Evolutionary conservation across 2,113 vertebrate species (phyloP).

Genomic region (Cariama cristata): DNA sequence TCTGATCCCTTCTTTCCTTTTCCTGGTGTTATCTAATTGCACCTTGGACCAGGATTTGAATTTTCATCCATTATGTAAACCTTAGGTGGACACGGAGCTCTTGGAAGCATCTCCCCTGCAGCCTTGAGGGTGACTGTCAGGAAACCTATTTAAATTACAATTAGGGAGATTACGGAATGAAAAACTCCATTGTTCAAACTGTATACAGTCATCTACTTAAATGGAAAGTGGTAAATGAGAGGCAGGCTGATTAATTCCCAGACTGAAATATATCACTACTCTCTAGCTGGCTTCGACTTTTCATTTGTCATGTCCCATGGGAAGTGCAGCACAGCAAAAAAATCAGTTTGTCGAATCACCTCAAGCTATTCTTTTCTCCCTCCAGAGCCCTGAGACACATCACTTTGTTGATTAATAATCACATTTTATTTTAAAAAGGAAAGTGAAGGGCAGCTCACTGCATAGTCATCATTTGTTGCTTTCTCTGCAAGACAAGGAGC

Average conservation of each 20-base stretch:
- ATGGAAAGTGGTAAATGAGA: conserved; percentile 58
- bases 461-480: neutral
- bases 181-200: conserved; percentile 63
- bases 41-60: neutral
- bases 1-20: conserved; percentile 23
- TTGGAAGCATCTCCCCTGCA: conserved; percentile 25
- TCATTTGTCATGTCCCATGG: conserved; percentile 26
- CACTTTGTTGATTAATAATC: conserved; percentile 54
- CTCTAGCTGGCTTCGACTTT: conserved; percentile 33
- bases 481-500: neutral
- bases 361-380: neutral
- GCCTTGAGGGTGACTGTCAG: conserved; percentile 41
- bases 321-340: conserved; percentile 26
- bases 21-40: conserved; percentile 39
- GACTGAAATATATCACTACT: conserved; percentile 6
- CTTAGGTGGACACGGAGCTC: neutral
- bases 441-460: conserved; percentile 5
- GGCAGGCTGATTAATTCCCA: conserved; percentile 49
- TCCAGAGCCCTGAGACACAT: neutral
- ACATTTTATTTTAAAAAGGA: conserved; percentile 43
- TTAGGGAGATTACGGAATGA: conserved; percentile 55
- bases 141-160: conserved; percentile 67
- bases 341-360: conserved; percentile 34
- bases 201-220: conserved; percentile 69
- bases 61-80: conserved; percentile 62